These are phyloP conservation scores for Argentina silus DNA, from an alignment of 2,797 vertebrate species.

Conservation along the genomic window DNA sequence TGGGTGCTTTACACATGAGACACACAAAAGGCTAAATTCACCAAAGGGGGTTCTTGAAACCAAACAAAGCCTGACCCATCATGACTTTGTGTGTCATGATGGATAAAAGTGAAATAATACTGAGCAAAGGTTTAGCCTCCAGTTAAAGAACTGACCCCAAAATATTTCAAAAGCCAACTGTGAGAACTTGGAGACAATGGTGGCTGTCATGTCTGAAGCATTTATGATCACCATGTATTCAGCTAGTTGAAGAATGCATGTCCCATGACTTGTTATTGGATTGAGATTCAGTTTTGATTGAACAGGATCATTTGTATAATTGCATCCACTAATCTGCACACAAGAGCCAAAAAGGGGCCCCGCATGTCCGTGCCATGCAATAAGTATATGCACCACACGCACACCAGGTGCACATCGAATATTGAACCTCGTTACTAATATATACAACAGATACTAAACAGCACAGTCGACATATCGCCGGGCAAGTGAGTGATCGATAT, in stretches of 20 bases:
- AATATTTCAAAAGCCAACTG: constrained; percentile 47
- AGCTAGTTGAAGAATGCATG: constrained; percentile 8
- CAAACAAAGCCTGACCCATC: constrained; percentile 60
- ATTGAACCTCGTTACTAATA: too few species aligned
- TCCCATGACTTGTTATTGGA: constrained; percentile 17
- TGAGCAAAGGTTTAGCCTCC: constrained; percentile 53
- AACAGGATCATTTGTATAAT: too few species aligned
- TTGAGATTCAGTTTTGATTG: background rate
- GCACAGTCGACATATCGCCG: too few species aligned
- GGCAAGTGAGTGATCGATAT: too few species aligned
- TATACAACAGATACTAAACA: too few species aligned
- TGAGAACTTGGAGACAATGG: constrained; percentile 55
- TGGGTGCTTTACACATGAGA: constrained; percentile 50
- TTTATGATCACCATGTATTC: constrained; percentile 21
- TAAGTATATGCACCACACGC: too few species aligned
- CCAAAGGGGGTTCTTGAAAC: constrained; percentile 47
- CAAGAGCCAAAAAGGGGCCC: too few species aligned
- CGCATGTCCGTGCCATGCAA: too few species aligned
- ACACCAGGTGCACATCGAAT: too few species aligned
- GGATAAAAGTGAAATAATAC: constrained; percentile 48
- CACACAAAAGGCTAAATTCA: constrained; percentile 58
- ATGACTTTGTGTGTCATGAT: constrained; percentile 42
- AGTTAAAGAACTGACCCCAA: constrained; percentile 60
- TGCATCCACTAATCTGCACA: too few species aligned
- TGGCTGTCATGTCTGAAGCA: constrained; percentile 9